Conservation (phyloP, 2,113 vertebrate species). For the Colistium nudipinnis region DNA sequence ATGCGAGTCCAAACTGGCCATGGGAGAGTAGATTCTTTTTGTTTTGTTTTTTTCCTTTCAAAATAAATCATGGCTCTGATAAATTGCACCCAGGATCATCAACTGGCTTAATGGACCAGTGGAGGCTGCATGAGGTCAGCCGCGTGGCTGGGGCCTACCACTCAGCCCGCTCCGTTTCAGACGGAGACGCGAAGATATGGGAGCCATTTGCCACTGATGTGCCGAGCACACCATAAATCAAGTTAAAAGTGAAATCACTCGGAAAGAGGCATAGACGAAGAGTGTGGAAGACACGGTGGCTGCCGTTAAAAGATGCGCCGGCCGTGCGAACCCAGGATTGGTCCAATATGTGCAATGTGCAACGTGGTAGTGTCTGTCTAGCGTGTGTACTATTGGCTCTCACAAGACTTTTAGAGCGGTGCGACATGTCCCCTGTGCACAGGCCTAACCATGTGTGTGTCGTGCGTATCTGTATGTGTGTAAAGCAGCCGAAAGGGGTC, state of each 20-base stretch:
- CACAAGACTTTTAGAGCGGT: constrained; percentile 41
- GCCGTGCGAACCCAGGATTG: constrained; percentile 21
- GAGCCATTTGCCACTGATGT: constrained; percentile 42
- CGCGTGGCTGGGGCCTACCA: constrained; percentile 42
- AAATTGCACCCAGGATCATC: constrained; percentile 40
- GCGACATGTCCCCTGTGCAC: constrained; percentile 42
- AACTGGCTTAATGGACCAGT: constrained; percentile 34
- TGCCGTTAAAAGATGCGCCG: constrained; percentile 21
- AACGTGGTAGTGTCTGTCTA: background rate
- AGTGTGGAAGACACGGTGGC: constrained; percentile 32
- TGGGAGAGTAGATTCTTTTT: background rate
- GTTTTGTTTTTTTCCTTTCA: background rate
- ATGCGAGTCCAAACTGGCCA: background rate
- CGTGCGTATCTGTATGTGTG: constrained; percentile 7
- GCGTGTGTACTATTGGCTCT: background rate
- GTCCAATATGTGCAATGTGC: constrained; percentile 38
- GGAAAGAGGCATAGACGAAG: constrained; percentile 36
- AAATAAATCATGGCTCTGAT: constrained; percentile 14
- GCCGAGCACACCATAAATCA: constrained; percentile 60
- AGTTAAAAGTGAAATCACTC: constrained; percentile 49
- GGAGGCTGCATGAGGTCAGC: constrained; percentile 34
- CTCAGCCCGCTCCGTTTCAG: constrained; percentile 30
- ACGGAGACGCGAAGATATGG: constrained; percentile 24
- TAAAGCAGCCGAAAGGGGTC: no score
- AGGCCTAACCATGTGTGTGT: constrained; percentile 21